Percentiles rank a stretch among this genome's conserved stretches.
These are phyloP conservation scores for Peromyscus attwateri DNA, from an alignment of 2,797 vertebrate genomes.

Conservation along the genomic window DNA sequence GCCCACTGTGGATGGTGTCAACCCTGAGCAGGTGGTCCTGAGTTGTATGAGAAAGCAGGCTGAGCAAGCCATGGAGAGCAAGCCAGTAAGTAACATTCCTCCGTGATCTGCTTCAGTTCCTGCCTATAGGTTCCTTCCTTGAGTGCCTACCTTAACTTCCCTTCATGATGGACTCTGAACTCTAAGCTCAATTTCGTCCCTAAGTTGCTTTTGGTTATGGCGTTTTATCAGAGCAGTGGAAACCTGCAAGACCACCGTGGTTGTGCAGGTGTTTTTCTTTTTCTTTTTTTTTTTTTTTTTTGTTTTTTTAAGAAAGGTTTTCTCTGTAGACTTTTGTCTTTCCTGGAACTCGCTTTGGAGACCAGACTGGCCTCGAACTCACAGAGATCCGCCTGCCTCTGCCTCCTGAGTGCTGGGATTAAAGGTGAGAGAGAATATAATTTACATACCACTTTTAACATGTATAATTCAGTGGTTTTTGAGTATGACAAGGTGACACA, in stretches of 20 bases:
- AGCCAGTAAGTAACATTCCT: neutral
- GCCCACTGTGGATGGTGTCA: neutral
- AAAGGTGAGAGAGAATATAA: neutral
- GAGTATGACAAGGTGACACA: neutral
- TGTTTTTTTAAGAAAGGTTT: no score
- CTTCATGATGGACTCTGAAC: neutral
- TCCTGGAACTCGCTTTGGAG: no score
- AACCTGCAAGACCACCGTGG: neutral
- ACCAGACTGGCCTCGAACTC: no score
- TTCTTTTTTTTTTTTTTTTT: no score
- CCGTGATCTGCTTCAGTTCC: neutral
- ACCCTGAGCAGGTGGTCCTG: neutral
- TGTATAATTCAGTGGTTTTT: neutral
- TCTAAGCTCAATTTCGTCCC: neutral
- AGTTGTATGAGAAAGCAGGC: neutral
- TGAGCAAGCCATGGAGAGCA: neutral
- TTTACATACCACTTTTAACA: neutral
- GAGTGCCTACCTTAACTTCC: neutral
- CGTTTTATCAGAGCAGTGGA: neutral
- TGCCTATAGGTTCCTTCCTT: neutral
- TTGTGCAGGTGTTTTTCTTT: neutral
- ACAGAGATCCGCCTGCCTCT: no score
- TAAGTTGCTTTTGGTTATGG: neutral
- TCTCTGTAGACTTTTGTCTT: no score
- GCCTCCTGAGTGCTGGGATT: no score